Conservation (phyloP, 2,113 vertebrate genomes). For the Uria lomvia region DNA sequence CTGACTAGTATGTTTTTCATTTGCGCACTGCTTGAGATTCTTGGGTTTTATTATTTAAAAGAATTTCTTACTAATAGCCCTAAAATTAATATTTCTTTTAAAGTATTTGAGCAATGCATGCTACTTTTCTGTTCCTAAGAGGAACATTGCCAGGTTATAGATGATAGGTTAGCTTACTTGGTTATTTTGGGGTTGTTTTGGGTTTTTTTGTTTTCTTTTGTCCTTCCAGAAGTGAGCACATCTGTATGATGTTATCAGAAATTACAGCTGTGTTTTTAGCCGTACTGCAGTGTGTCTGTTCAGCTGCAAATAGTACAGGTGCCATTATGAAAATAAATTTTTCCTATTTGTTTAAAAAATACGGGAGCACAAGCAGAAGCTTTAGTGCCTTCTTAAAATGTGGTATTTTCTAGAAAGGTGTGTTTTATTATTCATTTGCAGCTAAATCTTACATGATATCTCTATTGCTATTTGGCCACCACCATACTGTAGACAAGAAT, state of each 20-base stretch:
- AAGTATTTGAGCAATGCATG: slow-evolving; percentile 71
- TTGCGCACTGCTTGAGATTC: slow-evolving; percentile 60
- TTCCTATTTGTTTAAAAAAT: slow-evolving; percentile 51
- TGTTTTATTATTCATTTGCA: slow-evolving; percentile 52
- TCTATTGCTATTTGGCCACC: slow-evolving; percentile 47
- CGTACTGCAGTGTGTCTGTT: slow-evolving; percentile 65
- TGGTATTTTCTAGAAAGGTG: slow-evolving; percentile 71
- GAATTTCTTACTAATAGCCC: slow-evolving; percentile 61
- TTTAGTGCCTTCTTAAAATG: slow-evolving; percentile 80
- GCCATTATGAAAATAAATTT: slow-evolving; percentile 48
- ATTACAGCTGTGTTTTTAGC: slow-evolving; percentile 62
- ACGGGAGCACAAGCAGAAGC: slow-evolving; percentile 78
- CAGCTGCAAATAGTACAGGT: slow-evolving; percentile 67
- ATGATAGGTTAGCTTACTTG: slow-evolving; percentile 52
- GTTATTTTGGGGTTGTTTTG: slow-evolving; percentile 39
- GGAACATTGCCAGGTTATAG: slow-evolving; percentile 48
- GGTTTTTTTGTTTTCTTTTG: background rate
- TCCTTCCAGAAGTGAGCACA: slow-evolving; percentile 58
- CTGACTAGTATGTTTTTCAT: slow-evolving; percentile 53
- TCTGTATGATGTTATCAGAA: slow-evolving; percentile 45
- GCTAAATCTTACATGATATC: slow-evolving; percentile 14
- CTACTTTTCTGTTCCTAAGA: slow-evolving; percentile 61
- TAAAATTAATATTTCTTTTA: slow-evolving; percentile 63
- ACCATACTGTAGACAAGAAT: slow-evolving; percentile 38
- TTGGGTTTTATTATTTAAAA: slow-evolving; percentile 61